Conservation (phyloP, 2,888 invertebrate genomes). For the Pyralis farinalis region DNA sequence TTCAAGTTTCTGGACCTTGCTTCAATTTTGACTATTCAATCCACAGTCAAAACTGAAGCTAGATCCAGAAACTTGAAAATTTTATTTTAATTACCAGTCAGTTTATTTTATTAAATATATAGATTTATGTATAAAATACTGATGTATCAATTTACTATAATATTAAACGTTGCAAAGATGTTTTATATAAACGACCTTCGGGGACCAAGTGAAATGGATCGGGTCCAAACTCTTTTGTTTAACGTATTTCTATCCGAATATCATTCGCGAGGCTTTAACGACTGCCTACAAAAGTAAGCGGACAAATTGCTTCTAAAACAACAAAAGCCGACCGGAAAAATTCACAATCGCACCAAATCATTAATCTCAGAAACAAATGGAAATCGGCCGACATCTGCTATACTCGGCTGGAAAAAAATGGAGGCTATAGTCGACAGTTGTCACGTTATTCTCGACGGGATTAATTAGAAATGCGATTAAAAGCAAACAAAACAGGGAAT, state of each 20-base stretch:
- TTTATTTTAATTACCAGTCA: too few species aligned
- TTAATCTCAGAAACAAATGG: slow-evolving; percentile 82
- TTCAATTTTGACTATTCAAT: too few species aligned
- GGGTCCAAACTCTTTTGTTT: slow-evolving; percentile 41
- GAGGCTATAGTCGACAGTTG: slow-evolving; percentile 79
- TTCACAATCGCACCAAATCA: slow-evolving; percentile 80
- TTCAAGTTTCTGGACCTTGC: too few species aligned
- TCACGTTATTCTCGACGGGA: slow-evolving; percentile 81
- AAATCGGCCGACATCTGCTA: slow-evolving; percentile 81
- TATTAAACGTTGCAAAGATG: neutral
- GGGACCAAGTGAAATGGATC: slow-evolving; percentile 11
- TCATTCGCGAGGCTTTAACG: slow-evolving; percentile 73
- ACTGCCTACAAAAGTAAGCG: slow-evolving; percentile 77
- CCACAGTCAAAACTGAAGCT: too few species aligned
- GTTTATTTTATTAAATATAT: too few species aligned
- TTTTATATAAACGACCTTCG: slow-evolving; percentile 12
- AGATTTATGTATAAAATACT: too few species aligned
- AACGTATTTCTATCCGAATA: slow-evolving; percentile 62
- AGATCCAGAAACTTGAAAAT: too few species aligned
- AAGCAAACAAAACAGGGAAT: slow-evolving; percentile 82
- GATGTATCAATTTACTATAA: too few species aligned
- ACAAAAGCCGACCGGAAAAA: slow-evolving; percentile 81
- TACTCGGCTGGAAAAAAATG: slow-evolving; percentile 74
- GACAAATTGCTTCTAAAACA: slow-evolving; percentile 81
- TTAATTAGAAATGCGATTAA: slow-evolving; percentile 82